Evolutionary conservation across 2,113 vertebrate species (phyloP), one percentile per base, ranked within the genome.

Genomic region (Melanerpes aurifrons): DNA sequence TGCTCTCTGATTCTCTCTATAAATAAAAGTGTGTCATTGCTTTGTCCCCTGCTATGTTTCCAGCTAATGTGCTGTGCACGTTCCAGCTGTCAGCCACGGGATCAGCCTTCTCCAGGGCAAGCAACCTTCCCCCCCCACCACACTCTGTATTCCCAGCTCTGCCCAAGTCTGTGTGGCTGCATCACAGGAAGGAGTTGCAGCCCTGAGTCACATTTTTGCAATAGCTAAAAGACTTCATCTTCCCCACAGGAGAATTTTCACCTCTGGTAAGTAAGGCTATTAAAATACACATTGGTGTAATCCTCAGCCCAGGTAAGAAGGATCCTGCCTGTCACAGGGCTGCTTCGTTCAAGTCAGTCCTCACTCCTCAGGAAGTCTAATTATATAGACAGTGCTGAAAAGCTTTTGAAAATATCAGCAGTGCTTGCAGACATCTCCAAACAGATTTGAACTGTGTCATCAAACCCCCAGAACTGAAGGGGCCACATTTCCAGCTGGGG

Each of bases 121-220:
- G 64, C 70, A 62, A 63, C 45, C 20, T n/a, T 73, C 54, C 61
- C 53, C 48, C 20, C 9, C 47, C 37, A 37, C 20, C 28, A 56
- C 6, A 3, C 37, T 20, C 5, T 66, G 82, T 72, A 91, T 86
- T 91, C 31, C 54, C 72, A 92, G 54, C 64, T 87, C 91, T 81
- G 82, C 94, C 47, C 25, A 77, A 89, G 48, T 37, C 77, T 62
- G 57, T 82, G 92, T 92, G 69, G 75, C 45, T 89, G 83, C 69
- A 90, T 88, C 67, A 67, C 12, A 40, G 61, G 59, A 82, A 87
- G 28, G 56, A 28, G 35, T 54, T 84, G n/a, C 63, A 73, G 56
- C 50, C 29, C 10, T 88, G 82, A 95, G 70, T 93, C 87, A 84
- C 64, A 88, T 94, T 84, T 95, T 92, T 94, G 57, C 92, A 95